Conservation (phyloP, 2,888 invertebrate species). For the Tanytarsus gracilentus region DNA sequence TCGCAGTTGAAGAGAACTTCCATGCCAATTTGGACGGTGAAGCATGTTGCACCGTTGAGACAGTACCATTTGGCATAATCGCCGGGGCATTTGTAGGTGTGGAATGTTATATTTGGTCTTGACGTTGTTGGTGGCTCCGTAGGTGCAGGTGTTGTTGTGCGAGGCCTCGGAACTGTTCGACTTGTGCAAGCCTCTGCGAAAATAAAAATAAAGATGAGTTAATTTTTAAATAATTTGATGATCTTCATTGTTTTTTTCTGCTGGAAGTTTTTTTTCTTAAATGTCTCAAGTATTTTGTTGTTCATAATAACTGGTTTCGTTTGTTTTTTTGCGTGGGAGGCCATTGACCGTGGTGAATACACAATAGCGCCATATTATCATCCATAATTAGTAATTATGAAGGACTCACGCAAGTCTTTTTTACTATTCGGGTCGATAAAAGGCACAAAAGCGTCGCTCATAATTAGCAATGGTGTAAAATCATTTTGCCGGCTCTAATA, state of each 20-base stretch:
- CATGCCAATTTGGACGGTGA: slow-evolving; percentile 88
- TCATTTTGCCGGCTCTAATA: no score
- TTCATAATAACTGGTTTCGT: no score
- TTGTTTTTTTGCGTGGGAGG: slow-evolving; percentile 1
- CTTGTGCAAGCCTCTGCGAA: slow-evolving; percentile 40
- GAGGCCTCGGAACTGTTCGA: slow-evolving; percentile 38
- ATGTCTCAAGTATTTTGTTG: no score
- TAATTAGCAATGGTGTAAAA: not conserved
- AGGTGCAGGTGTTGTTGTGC: slow-evolving; percentile 67
- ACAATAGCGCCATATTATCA: not conserved
- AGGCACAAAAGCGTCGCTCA: not conserved
- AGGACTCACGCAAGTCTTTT: slow-evolving; percentile 2
- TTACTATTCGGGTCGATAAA: slow-evolving; percentile 1
- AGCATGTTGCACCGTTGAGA: slow-evolving; percentile 89
- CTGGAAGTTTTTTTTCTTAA: no score
- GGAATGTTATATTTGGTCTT: slow-evolving; percentile 91
- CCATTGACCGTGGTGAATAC: not conserved
- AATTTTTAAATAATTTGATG: not conserved
- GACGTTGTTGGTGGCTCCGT: slow-evolving; percentile 63
- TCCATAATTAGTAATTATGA: not conserved
- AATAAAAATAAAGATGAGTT: not conserved
- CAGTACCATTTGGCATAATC: slow-evolving; percentile 92
- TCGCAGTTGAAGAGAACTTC: slow-evolving; percentile 91
- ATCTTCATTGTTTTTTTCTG: no score
- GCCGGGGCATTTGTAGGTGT: slow-evolving; percentile 84